Conservation (phyloP, 2,113 vertebrate species). For the Vombatus ursinus region DNA sequence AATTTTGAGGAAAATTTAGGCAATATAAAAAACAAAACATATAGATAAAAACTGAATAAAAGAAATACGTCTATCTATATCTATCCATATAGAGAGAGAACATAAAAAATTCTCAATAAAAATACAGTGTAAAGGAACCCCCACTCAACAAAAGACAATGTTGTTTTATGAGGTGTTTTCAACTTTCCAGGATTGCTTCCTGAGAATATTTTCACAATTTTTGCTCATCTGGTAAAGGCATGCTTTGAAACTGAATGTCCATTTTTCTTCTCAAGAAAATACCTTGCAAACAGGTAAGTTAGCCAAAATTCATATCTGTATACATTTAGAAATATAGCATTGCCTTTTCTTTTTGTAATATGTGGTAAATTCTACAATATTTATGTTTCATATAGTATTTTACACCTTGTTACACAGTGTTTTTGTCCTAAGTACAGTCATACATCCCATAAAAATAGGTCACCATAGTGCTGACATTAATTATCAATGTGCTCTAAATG, state of each 20-base stretch:
- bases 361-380: slow-evolving; percentile 63
- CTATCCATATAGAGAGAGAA: too few relatives aligned
- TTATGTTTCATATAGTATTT: background rate
- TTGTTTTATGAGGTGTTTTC: slow-evolving; percentile 69
- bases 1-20: too few relatives aligned
- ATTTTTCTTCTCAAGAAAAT: slow-evolving; percentile 80
- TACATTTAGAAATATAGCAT: slow-evolving; percentile 68
- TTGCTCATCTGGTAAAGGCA: slow-evolving; percentile 69
- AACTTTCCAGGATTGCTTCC: slow-evolving; percentile 73
- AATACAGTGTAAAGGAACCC: too few relatives aligned
- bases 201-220: slow-evolving; percentile 68
- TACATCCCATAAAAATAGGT: background rate
- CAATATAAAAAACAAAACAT: too few relatives aligned
- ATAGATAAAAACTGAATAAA: too few relatives aligned
- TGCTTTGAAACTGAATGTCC: slow-evolving; percentile 66
- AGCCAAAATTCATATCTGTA: slow-evolving; percentile 84
- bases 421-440: background rate
- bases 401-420: slow-evolving; percentile 50
- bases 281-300: slow-evolving; percentile 68
- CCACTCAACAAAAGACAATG: slow-evolving; percentile 44
- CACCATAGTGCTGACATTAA: background rate
- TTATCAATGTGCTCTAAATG: background rate
- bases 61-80: too few relatives aligned
- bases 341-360: slow-evolving; percentile 63
- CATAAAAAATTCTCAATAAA: too few relatives aligned